Evolutionary conservation across 2,113 vertebrate species (phyloP).

Genomic region (Ornithorhynchus anatinus): DNA sequence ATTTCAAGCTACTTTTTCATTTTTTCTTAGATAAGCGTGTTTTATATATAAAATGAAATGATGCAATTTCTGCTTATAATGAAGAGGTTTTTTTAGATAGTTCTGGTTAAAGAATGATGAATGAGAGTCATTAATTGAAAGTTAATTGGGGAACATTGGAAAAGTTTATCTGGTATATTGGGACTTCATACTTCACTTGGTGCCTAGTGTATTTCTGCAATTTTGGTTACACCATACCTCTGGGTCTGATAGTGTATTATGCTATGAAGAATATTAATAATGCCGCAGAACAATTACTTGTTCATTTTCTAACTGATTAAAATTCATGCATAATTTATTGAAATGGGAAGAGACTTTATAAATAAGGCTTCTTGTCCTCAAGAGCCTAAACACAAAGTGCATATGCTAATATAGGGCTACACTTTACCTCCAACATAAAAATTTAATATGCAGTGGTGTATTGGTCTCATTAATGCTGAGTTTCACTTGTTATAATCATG

Average conservation of each 20-base stretch:
- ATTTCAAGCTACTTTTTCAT: slow-evolving; percentile 34
- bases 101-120: slow-evolving; percentile 61
- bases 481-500: slow-evolving; percentile 53
- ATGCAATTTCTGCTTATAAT: slow-evolving; percentile 59
- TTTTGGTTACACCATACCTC: slow-evolving; percentile 65
- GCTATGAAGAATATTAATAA: slow-evolving; percentile 80
- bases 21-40: no score
- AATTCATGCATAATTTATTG: slow-evolving; percentile 82
- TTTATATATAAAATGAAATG: slow-evolving; percentile 45
- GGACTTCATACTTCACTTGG: slow-evolving; percentile 68
- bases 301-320: slow-evolving; percentile 80
- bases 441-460: slow-evolving; percentile 54
- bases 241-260: slow-evolving; percentile 68
- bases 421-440: slow-evolving; percentile 65
- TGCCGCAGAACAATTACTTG: slow-evolving; percentile 77
- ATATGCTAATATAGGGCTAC: slow-evolving; percentile 66
- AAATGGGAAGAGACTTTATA: slow-evolving; percentile 74
- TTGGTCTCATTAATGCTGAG: slow-evolving; percentile 61
- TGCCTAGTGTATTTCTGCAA: slow-evolving; percentile 63
- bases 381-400: slow-evolving; percentile 67
- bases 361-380: slow-evolving; percentile 70
- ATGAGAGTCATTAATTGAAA: slow-evolving; percentile 72
- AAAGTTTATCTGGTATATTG: slow-evolving; percentile 68
- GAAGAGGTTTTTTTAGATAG: slow-evolving; percentile 38
- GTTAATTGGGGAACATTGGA: slow-evolving; percentile 71